A percentile compares a stretch with the other conserved stretches of the same genome.
Conservation (phyloP, 2,797 vertebrate species). For the Vultur gryphus region DNA sequence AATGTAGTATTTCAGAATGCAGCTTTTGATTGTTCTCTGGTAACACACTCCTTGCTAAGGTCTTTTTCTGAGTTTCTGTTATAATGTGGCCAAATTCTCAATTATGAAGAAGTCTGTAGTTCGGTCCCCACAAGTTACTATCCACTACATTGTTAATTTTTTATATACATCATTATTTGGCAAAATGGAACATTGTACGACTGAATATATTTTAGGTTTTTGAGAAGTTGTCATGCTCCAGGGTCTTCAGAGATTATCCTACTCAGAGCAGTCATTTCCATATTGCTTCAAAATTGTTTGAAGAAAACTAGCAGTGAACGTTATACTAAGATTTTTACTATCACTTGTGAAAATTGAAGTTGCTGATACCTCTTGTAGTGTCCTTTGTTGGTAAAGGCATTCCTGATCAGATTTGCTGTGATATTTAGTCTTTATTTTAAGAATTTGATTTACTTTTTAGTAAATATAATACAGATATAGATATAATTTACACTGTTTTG, state of each 20-base stretch:
- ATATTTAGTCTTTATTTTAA: neutral
- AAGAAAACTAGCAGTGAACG: neutral
- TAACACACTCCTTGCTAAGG: neutral
- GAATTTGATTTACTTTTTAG: neutral
- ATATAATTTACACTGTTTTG: neutral
- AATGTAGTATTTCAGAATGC: neutral
- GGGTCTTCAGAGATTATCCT: neutral
- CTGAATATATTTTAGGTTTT: neutral
- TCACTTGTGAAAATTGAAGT: neutral
- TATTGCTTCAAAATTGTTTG: neutral
- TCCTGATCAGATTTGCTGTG: neutral
- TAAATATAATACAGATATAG: neutral
- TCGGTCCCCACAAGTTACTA: neutral
- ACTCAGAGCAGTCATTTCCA: neutral
- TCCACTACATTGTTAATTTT: neutral
- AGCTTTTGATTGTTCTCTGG: neutral
- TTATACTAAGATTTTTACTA: neutral
- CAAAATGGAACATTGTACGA: neutral
- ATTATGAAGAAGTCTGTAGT: neutral
- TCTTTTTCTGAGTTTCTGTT: neutral
- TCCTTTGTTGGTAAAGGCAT: neutral
- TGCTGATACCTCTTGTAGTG: neutral
- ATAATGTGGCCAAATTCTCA: neutral
- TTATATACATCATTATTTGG: neutral
- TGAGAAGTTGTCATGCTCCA: neutral